Conservation (phyloP, 2,113 vertebrate genomes). For the Tursiops truncatus region DNA sequence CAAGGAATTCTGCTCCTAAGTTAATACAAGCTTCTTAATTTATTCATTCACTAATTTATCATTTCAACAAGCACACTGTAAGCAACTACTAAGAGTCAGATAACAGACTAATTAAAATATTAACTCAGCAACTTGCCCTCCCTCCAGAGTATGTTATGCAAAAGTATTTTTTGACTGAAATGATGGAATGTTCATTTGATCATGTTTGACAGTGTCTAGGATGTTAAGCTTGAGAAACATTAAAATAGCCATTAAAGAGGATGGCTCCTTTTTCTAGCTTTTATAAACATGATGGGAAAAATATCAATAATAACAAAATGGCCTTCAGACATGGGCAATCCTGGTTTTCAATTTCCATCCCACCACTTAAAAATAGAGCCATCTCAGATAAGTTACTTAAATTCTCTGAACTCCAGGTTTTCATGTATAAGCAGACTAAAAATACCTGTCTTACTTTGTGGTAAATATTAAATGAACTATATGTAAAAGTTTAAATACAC, state of each 20-base stretch:
- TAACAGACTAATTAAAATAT: constrained; percentile 6
- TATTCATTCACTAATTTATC: background rate
- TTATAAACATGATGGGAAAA: background rate
- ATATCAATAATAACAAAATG: constrained; percentile 27
- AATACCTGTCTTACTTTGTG: background rate
- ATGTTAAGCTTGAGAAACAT: constrained; percentile 37
- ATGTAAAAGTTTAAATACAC: background rate
- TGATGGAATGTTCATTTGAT: background rate
- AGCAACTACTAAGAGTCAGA: background rate
- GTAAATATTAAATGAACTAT: background rate
- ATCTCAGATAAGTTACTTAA: background rate
- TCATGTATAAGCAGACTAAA: background rate
- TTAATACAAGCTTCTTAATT: background rate
- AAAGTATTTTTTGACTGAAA: background rate
- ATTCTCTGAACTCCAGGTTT: background rate
- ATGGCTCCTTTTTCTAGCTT: background rate
- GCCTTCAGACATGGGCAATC: background rate
- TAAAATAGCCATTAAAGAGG: constrained; percentile 13
- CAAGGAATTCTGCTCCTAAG: background rate
- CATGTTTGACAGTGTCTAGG: background rate
- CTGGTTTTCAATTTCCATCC: background rate
- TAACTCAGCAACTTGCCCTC: background rate
- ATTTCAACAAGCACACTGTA: background rate
- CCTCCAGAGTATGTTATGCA: background rate
- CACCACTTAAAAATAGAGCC: background rate